Conservation (phyloP, 2,113 vertebrate species). For the Menura novaehollandiae region DNA sequence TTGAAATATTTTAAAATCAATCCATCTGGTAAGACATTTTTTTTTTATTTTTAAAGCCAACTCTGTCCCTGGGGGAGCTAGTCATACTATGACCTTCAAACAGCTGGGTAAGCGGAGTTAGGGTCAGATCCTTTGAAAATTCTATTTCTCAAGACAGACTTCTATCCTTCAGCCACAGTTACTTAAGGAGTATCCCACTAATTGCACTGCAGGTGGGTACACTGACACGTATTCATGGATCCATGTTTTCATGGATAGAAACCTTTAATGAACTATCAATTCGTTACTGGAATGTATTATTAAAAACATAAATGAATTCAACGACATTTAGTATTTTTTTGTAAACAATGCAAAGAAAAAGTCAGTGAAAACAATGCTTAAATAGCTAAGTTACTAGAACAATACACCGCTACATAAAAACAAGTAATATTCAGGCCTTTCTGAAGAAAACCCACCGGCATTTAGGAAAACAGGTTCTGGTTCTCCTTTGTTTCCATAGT, state of each 20-base stretch:
- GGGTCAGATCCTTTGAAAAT: not conserved
- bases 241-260: not conserved
- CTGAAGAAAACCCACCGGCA: conserved; percentile 81
- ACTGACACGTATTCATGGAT: too few species aligned
- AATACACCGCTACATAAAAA: not conserved
- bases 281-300: not conserved
- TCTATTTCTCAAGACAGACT: not conserved
- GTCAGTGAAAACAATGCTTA: not conserved
- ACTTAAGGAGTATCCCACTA: not conserved
- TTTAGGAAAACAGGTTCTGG: conserved; percentile 83
- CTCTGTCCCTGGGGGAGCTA: not conserved
- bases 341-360: not conserved
- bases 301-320: not conserved
- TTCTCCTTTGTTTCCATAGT: conserved; percentile 95
- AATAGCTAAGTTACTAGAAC: not conserved
- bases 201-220: not conserved
- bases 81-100: not conserved
- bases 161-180: not conserved
- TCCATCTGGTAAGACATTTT: not conserved
- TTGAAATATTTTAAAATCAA: not conserved
- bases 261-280: not conserved
- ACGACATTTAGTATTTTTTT: not conserved
- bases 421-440: not conserved
- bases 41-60: not conserved
- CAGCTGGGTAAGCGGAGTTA: not conserved